These are phyloP conservation scores for Lepidurus packardi DNA, from an alignment of 1,140 invertebrate species.

Conservation along the genomic window DNA sequence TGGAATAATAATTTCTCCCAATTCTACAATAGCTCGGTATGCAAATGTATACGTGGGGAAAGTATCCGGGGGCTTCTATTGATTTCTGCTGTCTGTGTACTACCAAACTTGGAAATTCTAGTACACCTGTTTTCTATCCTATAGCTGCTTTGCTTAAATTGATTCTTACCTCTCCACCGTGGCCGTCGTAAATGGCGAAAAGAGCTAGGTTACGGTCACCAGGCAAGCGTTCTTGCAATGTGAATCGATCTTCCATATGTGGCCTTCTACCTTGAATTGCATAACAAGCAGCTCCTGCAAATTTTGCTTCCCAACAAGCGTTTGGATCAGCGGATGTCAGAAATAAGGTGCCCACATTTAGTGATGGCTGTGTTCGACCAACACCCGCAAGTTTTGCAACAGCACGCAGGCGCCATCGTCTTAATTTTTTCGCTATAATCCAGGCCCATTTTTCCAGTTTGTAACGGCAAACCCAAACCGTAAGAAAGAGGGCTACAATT, in stretches of 20 bases:
- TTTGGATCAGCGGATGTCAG: constrained; percentile 23
- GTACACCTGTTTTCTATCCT: no score
- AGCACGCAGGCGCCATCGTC: background rate
- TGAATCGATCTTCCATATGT: constrained; percentile 89
- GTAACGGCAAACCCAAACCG: background rate
- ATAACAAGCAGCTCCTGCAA: constrained; percentile 69
- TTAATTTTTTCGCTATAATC: background rate
- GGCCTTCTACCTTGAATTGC: constrained; percentile 80
- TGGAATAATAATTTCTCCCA: no score
- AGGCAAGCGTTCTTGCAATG: constrained; percentile 68
- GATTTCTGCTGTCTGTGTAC: no score
- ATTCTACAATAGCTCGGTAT: no score
- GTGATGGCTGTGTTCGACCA: background rate
- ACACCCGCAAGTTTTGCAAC: background rate
- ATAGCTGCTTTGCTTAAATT: no score
- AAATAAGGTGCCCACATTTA: constrained; percentile 4
- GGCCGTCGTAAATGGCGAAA: constrained; percentile 90
- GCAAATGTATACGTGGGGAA: no score
- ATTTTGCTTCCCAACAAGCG: constrained; percentile 64
- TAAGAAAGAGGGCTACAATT: background rate
- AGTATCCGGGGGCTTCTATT: no score
- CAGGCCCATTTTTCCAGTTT: background rate
- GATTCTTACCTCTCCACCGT: constrained; percentile 72
- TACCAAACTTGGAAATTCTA: no score
- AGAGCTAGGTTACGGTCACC: constrained; percentile 64